Conservation (phyloP, 1,140 invertebrate genomes). For the Ostrea denselamellosa region DNA sequence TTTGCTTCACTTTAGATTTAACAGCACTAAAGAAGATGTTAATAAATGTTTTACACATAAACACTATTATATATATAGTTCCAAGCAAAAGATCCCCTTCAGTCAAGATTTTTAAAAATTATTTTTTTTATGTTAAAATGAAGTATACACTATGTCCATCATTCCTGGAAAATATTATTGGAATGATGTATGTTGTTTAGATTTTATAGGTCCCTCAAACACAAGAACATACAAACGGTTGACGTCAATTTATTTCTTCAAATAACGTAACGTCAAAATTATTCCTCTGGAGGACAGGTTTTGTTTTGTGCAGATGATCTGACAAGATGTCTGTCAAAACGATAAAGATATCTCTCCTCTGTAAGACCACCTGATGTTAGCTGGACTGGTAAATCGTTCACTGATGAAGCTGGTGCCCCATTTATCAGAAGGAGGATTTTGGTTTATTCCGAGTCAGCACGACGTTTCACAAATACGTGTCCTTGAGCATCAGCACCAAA, state of each 20-base stretch:
- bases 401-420: neutral
- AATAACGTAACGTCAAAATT: neutral
- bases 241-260: neutral
- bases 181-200: no score
- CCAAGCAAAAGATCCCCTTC: no score
- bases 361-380: neutral
- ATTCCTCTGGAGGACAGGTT: constrained; percentile 21
- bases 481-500: neutral
- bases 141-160: no score
- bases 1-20: no score
- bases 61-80: no score
- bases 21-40: no score
- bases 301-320: neutral
- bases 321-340: neutral
- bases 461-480: neutral
- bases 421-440: neutral
- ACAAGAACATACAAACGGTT: neutral
- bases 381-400: neutral
- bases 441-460: neutral
- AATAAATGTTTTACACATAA: no score
- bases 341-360: neutral
- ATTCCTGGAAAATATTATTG: no score
- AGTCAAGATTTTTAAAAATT: no score
- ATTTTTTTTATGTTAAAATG: no score
- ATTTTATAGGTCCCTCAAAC: no score